Evolutionary conservation across 2,888 invertebrate species (phyloP).

Genomic region (Halictus ligatus): DNA sequence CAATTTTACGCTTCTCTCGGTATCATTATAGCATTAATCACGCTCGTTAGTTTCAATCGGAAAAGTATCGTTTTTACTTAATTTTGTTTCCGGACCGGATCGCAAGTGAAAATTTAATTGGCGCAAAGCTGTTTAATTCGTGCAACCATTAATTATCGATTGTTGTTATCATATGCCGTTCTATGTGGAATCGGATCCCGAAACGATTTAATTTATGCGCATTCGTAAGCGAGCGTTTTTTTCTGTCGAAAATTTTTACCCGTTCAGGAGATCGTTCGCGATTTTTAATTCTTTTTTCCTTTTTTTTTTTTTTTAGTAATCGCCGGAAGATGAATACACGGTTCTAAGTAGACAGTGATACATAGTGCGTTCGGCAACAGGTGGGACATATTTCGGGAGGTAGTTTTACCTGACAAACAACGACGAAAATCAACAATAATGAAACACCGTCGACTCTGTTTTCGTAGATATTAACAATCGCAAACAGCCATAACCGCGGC

Average conservation of each 20-base stretch:
- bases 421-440: not conserved
- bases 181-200: not conserved
- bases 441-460: not conserved
- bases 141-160: not conserved
- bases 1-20: not conserved
- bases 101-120: not conserved
- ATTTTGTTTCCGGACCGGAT: not conserved
- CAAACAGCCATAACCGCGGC: not conserved
- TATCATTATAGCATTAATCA: not conserved
- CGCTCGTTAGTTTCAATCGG: not conserved
- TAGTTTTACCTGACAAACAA: constrained; percentile 1
- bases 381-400: not conserved
- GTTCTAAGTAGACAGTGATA: not conserved
- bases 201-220: not conserved
- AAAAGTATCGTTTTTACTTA: not conserved
- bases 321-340: not conserved
- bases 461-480: not conserved
- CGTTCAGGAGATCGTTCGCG: not conserved
- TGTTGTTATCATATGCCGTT: not conserved
- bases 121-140: not conserved
- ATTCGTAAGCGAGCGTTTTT: not conserved
- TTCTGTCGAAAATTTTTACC: not conserved
- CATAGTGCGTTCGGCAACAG: not conserved
- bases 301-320: not conserved
- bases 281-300: not conserved